phyloP scores from a whole-genome alignment of 2,797 vertebrate genomes.

The Threskiornis aethiopicus region DNA sequence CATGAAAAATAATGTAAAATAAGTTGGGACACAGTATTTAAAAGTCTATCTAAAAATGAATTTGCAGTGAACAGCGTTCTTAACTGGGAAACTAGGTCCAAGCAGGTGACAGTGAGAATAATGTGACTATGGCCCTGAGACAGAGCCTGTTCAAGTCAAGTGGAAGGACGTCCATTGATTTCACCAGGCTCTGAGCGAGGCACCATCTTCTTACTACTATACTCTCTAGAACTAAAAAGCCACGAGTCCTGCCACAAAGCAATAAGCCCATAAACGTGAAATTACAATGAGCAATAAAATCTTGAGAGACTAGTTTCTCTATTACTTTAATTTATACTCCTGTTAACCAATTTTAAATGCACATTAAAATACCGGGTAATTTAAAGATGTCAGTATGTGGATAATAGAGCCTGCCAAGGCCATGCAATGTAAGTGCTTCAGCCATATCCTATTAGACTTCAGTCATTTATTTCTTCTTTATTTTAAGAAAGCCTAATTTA shows the following conservation, averaged over 20 bases:
- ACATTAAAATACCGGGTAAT: constrained; percentile 13
- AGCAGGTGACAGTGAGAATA: neutral
- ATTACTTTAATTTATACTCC: constrained; percentile 50
- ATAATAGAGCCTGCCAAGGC: constrained; percentile 1
- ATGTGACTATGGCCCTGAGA: neutral
- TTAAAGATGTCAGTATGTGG: constrained; percentile 9
- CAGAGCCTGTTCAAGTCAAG: neutral
- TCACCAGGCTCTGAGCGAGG: neutral
- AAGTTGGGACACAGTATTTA: neutral
- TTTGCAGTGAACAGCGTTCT: neutral
- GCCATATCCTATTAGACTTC: neutral
- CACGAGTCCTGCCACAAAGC: neutral
- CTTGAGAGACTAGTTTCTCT: constrained; percentile 6
- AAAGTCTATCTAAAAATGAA: neutral
- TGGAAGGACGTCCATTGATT: neutral
- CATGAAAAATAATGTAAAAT: neutral
- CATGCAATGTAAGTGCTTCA: neutral
- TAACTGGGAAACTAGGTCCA: neutral
- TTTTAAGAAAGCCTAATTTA: constrained; percentile 11
- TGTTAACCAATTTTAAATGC: constrained; percentile 46
- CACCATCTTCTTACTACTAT: neutral
- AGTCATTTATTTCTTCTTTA: neutral
- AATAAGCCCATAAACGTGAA: constrained; percentile 9
- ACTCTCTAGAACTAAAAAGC: neutral
- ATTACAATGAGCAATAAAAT: constrained; percentile 38